These are phyloP conservation scores for Ypsolopha scabrella DNA, from an alignment of 2,888 invertebrate species.

Conservation along the genomic window DNA sequence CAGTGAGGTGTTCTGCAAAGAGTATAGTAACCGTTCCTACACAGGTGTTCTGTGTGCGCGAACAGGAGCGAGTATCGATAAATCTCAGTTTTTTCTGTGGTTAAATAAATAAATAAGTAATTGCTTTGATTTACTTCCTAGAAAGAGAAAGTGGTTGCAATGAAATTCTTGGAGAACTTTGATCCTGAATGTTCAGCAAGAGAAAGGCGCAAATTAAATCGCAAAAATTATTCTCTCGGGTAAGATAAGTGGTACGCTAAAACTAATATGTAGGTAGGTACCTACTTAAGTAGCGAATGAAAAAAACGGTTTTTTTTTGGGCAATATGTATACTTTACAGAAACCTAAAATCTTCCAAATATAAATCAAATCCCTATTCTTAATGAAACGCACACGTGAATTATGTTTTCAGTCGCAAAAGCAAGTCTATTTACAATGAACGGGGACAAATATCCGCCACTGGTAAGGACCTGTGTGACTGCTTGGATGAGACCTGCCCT, in stretches of 20 bases:
- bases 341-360: background rate
- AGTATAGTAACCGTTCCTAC: too few relatives aligned
- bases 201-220: constrained; percentile 81
- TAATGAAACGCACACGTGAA: background rate
- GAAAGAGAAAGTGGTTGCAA: background rate
- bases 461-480: constrained; percentile 86
- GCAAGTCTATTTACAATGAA: constrained; percentile 77
- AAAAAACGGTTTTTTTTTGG: background rate
- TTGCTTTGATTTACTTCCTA: too few relatives aligned
- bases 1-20: too few relatives aligned
- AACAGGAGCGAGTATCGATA: too few relatives aligned
- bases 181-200: constrained; percentile 84
- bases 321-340: background rate
- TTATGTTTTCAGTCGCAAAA: constrained; percentile 50
- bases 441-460: constrained; percentile 73
- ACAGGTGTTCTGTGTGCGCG: too few relatives aligned
- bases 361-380: background rate
- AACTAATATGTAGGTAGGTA: too few relatives aligned
- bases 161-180: constrained; percentile 65
- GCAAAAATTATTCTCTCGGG: constrained; percentile 58
- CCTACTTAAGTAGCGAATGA: too few relatives aligned
- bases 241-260: constrained; percentile 36
- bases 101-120: too few relatives aligned
- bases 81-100: too few relatives aligned
- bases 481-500: constrained; percentile 79